Base-by-base conservation (phyloP, 2,113 vertebrate genomes). In the Python bivittatus region DNA sequence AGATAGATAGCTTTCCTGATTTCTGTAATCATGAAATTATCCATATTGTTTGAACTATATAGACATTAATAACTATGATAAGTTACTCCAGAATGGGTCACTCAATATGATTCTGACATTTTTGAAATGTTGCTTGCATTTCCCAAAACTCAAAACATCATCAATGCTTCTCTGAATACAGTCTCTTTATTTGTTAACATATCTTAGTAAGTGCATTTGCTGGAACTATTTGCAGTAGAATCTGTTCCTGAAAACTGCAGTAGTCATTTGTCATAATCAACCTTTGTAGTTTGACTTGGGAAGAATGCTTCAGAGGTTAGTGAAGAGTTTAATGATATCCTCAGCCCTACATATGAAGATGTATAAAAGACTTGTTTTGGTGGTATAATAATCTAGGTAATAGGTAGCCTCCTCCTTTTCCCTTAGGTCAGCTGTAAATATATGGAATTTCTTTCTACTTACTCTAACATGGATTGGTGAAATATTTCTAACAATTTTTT, bases 141-240 rank as follows among this genome's bases (percentile, higher is more conserved):
- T 95, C 53, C 83, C 92, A 85, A 92, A 95, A n/a, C 20, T 86
- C 84, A 42, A 23, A 91, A 56, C 42, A 42, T 79, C 23, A 29
- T 1, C 92, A 86, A 88, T 56, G 1, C 56, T 48, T 38, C 90
- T 91, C 88, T 44, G 48, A 88, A 95, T 87, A 12, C 33, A 92
- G 94, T 92, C 88, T 42, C 0, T 23, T 94, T 88, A 42, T 91
- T 57, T 92, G 64, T 68, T 68, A 84, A 88, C 15, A 90, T 1
- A 1, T 88, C 79, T 88, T 8, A 92, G 86, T 42, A 94, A 88
- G 86, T 85, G 57, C 92, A n/a, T 86, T 94, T 89, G 68, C 91
- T 96, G 85, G 91, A 95, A 94, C 84, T 57, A 64, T 42, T 58
- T 87, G 90, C 20, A 91, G 64, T 94, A 93, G 92, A 52, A 52